phyloP scores from a whole-genome alignment of 1,140 invertebrate species.

The Elysia chlorotica region DNA sequence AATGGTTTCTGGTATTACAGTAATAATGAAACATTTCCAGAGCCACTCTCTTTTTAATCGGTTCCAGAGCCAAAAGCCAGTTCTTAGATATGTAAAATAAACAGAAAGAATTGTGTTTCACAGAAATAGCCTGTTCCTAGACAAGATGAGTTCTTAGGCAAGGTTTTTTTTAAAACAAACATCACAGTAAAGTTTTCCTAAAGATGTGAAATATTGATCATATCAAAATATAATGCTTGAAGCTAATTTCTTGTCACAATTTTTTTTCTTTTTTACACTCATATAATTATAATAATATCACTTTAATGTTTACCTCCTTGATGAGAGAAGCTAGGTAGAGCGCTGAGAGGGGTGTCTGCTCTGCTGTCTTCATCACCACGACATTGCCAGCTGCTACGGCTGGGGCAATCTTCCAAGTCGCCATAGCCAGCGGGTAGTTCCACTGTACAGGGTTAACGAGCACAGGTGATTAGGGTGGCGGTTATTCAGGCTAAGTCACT shows the following conservation, averaged over 20 bases:
- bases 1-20: too few species aligned
- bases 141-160: background rate
- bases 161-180: background rate
- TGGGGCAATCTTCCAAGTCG: conserved; percentile 68
- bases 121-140: too few species aligned
- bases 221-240: background rate
- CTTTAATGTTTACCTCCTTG: conserved; percentile 43
- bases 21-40: too few species aligned
- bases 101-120: too few species aligned
- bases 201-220: background rate
- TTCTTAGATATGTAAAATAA: too few species aligned
- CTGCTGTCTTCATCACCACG: conserved; percentile 70
- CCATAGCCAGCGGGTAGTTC: conserved; percentile 66
- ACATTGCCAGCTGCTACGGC: conserved; percentile 69
- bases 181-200: background rate
- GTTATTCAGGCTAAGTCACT: too few species aligned
- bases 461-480: too few species aligned
- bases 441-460: too few species aligned
- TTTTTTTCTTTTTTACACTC: background rate
- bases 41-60: too few species aligned
- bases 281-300: background rate
- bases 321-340: conserved; percentile 45
- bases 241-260: background rate
- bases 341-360: conserved; percentile 66
- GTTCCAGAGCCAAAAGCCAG: too few species aligned